Evolutionary conservation across 30 jellyfish, hydroid and myxozoan genomes (phyloP).

Genomic region (Aurelia sp.): DNA sequence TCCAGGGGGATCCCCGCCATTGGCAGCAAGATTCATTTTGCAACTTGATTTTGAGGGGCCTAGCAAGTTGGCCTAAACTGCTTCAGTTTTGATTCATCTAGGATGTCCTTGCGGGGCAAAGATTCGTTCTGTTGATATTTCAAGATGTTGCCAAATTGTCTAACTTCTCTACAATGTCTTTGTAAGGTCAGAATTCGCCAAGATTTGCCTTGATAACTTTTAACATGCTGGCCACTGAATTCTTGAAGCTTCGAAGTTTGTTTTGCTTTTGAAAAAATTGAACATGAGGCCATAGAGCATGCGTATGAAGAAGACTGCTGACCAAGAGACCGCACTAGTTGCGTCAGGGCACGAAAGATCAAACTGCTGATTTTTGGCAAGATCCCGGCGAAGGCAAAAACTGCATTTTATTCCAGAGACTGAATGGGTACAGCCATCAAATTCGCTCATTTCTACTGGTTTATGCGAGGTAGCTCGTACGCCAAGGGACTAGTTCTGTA

Average conservation of each 20-base stretch:
- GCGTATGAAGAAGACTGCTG: conserved; percentile 32
- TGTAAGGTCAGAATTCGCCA: no score
- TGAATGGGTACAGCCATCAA: no score
- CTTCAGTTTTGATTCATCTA: background rate
- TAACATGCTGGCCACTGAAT: background rate
- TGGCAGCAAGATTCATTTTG: conserved; percentile 94
- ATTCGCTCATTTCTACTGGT: no score
- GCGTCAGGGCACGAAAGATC: conserved; percentile 50
- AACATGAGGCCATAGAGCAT: conserved; percentile 1
- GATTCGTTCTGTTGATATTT: background rate
- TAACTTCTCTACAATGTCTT: no score
- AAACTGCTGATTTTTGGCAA: background rate
- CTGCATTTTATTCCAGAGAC: no score
- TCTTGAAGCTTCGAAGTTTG: conserved; percentile 1
- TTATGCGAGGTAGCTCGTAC: no score
- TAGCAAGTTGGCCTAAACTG: conserved; percentile 33
- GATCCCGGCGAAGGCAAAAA: no score
- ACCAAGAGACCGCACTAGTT: conserved; percentile 4
- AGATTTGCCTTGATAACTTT: background rate
- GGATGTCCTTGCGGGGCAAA: background rate
- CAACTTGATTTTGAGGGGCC: background rate
- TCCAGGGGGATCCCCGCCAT: conserved; percentile 99
- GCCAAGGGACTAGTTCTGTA: no score
- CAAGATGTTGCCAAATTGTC: no score
- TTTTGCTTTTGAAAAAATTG: background rate